These are phyloP conservation scores for Ennomos erosarius DNA, from an alignment of 2,888 invertebrate genomes.

Conservation along the genomic window DNA sequence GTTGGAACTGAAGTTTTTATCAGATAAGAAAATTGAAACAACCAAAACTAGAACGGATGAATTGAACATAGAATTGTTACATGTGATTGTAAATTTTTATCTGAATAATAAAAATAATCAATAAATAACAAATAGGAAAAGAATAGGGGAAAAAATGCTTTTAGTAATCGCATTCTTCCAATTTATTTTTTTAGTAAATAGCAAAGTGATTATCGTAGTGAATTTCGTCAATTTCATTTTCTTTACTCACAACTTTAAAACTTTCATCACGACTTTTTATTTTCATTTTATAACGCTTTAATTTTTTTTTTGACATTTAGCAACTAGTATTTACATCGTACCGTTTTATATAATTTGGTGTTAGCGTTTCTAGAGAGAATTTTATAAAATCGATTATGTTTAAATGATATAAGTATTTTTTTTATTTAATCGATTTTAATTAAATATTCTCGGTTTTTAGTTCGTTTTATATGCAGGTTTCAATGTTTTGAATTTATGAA, in stretches of 20 bases:
- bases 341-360: conserved; percentile 17
- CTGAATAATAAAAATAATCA: too few relatives aligned
- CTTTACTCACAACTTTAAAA: too few relatives aligned
- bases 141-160: too few relatives aligned
- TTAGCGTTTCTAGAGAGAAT: conserved; percentile 6
- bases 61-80: too few relatives aligned
- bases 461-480: conserved; percentile 16
- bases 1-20: too few relatives aligned
- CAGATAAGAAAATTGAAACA: too few relatives aligned
- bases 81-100: too few relatives aligned
- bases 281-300: conserved; percentile 19
- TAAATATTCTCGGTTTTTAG: conserved; percentile 1
- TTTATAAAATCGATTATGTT: conserved; percentile 8
- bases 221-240: conserved; percentile 20
- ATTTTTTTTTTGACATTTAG: conserved; percentile 22
- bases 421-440: conserved; percentile 16
- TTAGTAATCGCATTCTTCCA: too few relatives aligned
- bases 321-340: conserved; percentile 24
- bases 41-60: too few relatives aligned
- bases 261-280: conserved; percentile 12
- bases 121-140: too few relatives aligned
- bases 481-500: conserved; percentile 25
- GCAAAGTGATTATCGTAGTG: not conserved
- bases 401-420: not conserved
- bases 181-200: too few relatives aligned